These are phyloP conservation scores for Zoanthus solanderi DNA, from an alignment of 92 coral and sea anemone species.

Conservation along the genomic window DNA sequence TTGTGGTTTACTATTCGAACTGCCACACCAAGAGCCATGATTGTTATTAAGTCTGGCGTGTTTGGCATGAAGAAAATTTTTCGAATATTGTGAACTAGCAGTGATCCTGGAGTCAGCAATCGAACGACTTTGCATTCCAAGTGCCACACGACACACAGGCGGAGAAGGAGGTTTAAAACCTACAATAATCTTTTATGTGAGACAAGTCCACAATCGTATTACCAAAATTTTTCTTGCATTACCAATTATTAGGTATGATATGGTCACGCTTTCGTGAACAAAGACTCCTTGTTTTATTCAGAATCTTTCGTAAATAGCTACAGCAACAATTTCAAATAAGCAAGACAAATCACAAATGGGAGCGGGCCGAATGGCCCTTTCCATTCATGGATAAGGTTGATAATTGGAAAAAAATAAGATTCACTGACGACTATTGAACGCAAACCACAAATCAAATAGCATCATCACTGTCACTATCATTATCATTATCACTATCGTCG, in stretches of 20 bases:
- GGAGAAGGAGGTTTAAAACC: slow-evolving; percentile 45
- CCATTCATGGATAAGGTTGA: too few relatives aligned
- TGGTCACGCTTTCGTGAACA: too few relatives aligned
- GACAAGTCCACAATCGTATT: neutral
- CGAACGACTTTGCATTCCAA: slow-evolving; percentile 16
- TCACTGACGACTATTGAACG: too few relatives aligned
- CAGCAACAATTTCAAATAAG: neutral
- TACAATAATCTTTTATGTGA: neutral
- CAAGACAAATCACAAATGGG: too few relatives aligned
- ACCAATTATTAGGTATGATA: neutral
- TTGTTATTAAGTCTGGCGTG: slow-evolving; percentile 11
- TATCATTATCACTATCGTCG: too few relatives aligned
- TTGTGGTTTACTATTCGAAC: neutral
- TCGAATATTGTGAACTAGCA: slow-evolving; percentile 1
- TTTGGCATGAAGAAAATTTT: neutral
- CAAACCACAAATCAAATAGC: too few relatives aligned
- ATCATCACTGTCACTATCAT: too few relatives aligned
- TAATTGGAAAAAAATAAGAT: too few relatives aligned
- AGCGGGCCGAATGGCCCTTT: too few relatives aligned
- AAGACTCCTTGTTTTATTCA: too few relatives aligned
- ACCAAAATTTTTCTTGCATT: neutral
- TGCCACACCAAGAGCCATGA: slow-evolving; percentile 14
- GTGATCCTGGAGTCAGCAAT: slow-evolving; percentile 13
- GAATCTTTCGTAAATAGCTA: neutral
- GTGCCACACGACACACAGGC: slow-evolving; percentile 19